A percentile compares a stretch with the other conserved stretches of the same genome.
Conservation (phyloP, 2,888 invertebrate genomes). For the Ichneumoninae sp. region DNA sequence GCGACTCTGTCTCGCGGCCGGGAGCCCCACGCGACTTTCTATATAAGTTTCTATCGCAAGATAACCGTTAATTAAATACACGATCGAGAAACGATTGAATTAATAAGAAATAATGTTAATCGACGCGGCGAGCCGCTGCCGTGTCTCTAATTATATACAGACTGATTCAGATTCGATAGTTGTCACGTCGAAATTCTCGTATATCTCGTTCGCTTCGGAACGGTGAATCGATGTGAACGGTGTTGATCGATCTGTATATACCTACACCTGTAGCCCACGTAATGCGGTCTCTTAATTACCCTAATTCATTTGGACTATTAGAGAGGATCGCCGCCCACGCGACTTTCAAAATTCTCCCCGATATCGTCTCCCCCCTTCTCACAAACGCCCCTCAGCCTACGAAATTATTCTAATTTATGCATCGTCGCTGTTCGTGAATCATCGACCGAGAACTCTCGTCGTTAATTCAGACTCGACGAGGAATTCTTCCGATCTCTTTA, state of each 20-base stretch:
- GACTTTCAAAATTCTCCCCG: slow-evolving; percentile 55
- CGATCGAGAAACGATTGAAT: slow-evolving; percentile 63
- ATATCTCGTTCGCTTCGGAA: slow-evolving; percentile 47
- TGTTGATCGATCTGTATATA: slow-evolving; percentile 56
- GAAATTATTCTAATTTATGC: slow-evolving; percentile 78
- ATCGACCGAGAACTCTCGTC: slow-evolving; percentile 46
- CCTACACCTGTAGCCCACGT: slow-evolving; percentile 63
- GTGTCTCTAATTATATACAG: slow-evolving; percentile 51
- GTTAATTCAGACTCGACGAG: background rate
- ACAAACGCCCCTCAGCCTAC: slow-evolving; percentile 43
- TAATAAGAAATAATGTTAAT: slow-evolving; percentile 62
- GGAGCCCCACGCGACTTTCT: slow-evolving; percentile 54
- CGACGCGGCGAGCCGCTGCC: slow-evolving; percentile 20
- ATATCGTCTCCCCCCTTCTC: background rate
- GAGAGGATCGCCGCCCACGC: slow-evolving; percentile 70
- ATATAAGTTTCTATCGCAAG: slow-evolving; percentile 61
- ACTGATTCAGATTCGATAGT: slow-evolving; percentile 43
- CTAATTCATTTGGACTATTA: slow-evolving; percentile 74
- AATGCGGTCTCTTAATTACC: slow-evolving; percentile 78
- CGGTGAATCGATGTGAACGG: slow-evolving; percentile 35
- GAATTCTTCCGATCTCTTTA: slow-evolving; percentile 23
- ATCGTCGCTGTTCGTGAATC: slow-evolving; percentile 59
- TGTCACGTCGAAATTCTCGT: slow-evolving; percentile 48
- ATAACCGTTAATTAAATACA: slow-evolving; percentile 65
- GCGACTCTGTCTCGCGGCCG: slow-evolving; percentile 34